These are phyloP conservation scores for Babyrousa celebensis DNA, from an alignment of 2,797 vertebrate genomes.

Conservation along the genomic window DNA sequence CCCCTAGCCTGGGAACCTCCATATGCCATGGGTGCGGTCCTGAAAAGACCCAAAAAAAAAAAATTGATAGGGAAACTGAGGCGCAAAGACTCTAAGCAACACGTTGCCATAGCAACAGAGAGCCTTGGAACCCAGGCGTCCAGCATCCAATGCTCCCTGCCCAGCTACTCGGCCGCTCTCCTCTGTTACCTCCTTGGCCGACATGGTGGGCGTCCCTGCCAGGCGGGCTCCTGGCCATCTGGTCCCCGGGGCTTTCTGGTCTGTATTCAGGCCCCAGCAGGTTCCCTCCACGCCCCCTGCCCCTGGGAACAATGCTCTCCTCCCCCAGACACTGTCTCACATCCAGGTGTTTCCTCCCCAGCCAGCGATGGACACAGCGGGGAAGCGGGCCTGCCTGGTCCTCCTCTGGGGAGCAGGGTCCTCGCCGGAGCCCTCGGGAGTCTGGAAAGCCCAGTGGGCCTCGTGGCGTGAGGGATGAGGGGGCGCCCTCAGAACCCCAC, in stretches of 20 bases:
- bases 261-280: not conserved
- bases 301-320: conserved; percentile 45
- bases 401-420: not conserved
- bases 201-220: rapidly evolving
- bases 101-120: not conserved
- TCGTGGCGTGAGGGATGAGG: rapidly evolving
- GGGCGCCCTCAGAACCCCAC: not conserved
- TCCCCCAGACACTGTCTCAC: not conserved
- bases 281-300: not conserved
- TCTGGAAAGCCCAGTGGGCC: not conserved
- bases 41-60: too few relatives aligned
- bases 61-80: not conserved
- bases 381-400: conserved; percentile 36
- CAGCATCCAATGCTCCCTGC: not conserved
- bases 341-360: conserved; percentile 83
- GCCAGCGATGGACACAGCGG: not conserved
- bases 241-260: not conserved
- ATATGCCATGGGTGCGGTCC: too few relatives aligned
- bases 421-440: rapidly evolving
- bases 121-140: not conserved
- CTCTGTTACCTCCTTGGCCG: not conserved
- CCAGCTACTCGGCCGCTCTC: not conserved
- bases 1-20: too few relatives aligned
- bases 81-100: not conserved
- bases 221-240: not conserved